These are phyloP conservation scores for Tadarida brasiliensis DNA, from an alignment of 2,797 vertebrate species.

Conservation along the genomic window DNA sequence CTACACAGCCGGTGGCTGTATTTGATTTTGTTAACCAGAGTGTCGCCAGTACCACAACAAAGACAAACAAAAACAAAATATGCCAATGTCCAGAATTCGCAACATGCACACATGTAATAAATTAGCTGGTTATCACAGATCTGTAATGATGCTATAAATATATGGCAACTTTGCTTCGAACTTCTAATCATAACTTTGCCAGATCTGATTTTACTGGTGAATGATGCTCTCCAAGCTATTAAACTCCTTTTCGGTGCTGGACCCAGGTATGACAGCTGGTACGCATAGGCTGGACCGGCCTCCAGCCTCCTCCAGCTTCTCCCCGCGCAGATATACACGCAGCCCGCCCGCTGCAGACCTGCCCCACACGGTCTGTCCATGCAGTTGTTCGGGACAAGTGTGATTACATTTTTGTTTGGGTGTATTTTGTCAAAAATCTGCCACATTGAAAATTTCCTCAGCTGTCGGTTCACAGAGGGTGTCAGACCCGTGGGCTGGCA, in stretches of 20 bases:
- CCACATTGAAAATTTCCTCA: slow-evolving; percentile 76
- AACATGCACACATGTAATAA: not conserved
- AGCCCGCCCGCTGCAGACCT: slow-evolving; percentile 55
- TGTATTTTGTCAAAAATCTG: slow-evolving; percentile 73
- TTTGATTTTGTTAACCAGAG: not conserved
- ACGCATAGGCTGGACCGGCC: not conserved
- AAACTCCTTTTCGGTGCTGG: not conserved
- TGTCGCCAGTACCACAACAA: not conserved
- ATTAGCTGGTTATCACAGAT: not conserved
- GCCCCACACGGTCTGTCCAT: slow-evolving; percentile 27
- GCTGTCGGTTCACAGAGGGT: slow-evolving; percentile 85
- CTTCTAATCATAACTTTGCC: not conserved
- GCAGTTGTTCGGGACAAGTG: slow-evolving; percentile 65
- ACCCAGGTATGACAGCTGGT: not conserved
- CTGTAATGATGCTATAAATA: not conserved
- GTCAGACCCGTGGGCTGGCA: slow-evolving; percentile 86
- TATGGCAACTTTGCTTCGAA: not conserved
- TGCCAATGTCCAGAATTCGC: not conserved
- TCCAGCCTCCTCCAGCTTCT: not conserved
- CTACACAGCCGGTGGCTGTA: not conserved
- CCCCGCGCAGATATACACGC: not conserved
- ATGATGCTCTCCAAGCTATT: not conserved
- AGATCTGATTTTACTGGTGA: not conserved
- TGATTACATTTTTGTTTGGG: slow-evolving; percentile 66
- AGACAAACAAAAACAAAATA: not conserved